Evolutionary conservation across 2,888 invertebrate genomes (phyloP), one percentile per base, ranked within the genome.

Genomic region (Meiosimyza platycephala): DNA sequence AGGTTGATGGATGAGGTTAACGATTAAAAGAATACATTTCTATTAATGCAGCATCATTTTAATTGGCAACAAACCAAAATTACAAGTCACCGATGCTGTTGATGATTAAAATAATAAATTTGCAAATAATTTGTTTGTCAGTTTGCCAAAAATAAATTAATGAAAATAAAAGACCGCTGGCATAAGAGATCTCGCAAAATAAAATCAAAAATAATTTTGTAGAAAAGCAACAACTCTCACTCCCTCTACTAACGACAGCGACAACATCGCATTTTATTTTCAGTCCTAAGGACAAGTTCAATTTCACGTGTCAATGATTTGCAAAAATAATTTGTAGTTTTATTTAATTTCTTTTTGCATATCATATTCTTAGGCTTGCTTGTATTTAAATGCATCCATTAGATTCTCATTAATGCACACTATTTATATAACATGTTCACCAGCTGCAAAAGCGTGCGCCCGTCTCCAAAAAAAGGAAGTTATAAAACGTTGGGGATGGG

Each of bases 71-170:
- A 12, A 51, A 50, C 64, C 50, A 64, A 28, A 28, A 51, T 22
- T 13, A 4, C 11, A 18, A 50, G 6, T 47, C 48, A 48, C 54
- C 51, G 68, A 62, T 60, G 48, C 15, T 66, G 72, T 3, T 59
- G 64, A 64, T 65, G 59, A 74, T 66, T 68, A 51, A 68, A 64
- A 65, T 50, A 63, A 62, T 60, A 72, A 74, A 69, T 65, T 62
- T 52, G 69, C 72, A 60, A 70, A 69, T 72, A 33, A 74, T 66
- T 52, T 66, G 33, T 64, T 70, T 74, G 74, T 67, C 72, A 71
- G 57, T 51, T n/a, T 74, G 74, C 72, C 74, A 74, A 74, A 50
- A 51, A n/a, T n/a, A 11, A 63, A 51, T 28, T 2, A 33, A n/a
- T 28, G 13, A 52, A 52, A 33, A 48, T 64, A 54, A 6, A 33